phyloP scores from a whole-genome alignment of 2,888 invertebrate genomes.

The Diaprepes abbreviatus region DNA sequence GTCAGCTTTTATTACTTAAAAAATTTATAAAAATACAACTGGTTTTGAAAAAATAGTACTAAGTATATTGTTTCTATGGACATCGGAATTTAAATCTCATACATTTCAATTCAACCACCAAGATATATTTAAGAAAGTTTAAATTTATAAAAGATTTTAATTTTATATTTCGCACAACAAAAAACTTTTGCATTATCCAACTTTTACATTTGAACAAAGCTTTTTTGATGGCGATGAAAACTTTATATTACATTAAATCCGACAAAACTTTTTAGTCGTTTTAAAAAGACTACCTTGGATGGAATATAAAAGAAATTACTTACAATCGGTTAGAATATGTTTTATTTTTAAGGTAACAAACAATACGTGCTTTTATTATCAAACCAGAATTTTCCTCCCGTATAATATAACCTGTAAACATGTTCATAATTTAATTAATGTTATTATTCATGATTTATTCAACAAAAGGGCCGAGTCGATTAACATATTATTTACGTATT shows the following conservation, averaged over 20 bases:
- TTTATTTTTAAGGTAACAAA: too few relatives aligned
- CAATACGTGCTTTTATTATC: too few relatives aligned
- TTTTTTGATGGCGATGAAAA: slow-evolving; percentile 24
- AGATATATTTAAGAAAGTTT: slow-evolving; percentile 31
- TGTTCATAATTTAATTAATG: too few relatives aligned
- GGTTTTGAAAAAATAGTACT: too few relatives aligned
- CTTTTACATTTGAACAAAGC: slow-evolving; percentile 33
- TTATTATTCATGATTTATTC: too few relatives aligned
- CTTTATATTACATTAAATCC: slow-evolving; percentile 23
- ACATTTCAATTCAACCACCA: slow-evolving; percentile 19
- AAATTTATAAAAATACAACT: too few relatives aligned
- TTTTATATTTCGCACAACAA: slow-evolving; percentile 34
- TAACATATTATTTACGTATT: too few relatives aligned
- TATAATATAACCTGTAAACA: too few relatives aligned
- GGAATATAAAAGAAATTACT: not conserved
- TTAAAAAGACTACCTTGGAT: slow-evolving; percentile 9
- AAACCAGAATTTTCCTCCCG: too few relatives aligned
- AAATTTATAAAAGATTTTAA: slow-evolving; percentile 38
- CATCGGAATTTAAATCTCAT: slow-evolving; percentile 6
- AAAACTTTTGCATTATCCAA: slow-evolving; percentile 36
- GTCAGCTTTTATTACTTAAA: too few relatives aligned
- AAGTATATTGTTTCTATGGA: not conserved
- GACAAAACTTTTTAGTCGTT: slow-evolving; percentile 11
- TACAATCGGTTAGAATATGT: too few relatives aligned
- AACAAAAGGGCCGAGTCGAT: too few relatives aligned